phyloP scores from a whole-genome alignment of 1,140 invertebrate genomes.

The Lucilia cuprina region DNA sequence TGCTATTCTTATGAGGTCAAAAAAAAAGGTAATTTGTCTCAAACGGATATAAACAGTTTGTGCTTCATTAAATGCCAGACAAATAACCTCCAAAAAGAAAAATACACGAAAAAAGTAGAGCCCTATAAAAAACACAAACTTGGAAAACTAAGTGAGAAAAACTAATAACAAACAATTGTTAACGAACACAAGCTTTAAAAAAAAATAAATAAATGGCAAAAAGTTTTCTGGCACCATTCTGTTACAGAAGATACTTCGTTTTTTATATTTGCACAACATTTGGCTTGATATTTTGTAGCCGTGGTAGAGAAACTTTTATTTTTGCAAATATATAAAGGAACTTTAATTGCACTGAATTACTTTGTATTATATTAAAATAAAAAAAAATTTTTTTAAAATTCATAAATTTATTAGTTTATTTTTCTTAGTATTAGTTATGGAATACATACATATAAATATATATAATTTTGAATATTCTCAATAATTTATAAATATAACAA shows the following conservation, averaged over 20 bases:
- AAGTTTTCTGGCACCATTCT: constrained; percentile 9
- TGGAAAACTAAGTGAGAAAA: constrained; percentile 10
- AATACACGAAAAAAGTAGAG: neutral
- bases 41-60: constrained; percentile 17
- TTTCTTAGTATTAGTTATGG: too few species aligned
- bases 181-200: neutral
- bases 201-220: neutral
- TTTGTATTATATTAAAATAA: neutral
- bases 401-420: too few species aligned
- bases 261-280: too few species aligned
- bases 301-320: neutral
- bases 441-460: too few species aligned
- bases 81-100: constrained; percentile 11
- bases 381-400: too few species aligned
- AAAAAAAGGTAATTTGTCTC: constrained; percentile 7
- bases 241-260: neutral
- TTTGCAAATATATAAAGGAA: neutral
- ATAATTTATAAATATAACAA: too few species aligned
- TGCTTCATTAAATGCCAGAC: constrained; percentile 17
- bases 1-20: neutral
- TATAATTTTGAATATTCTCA: too few species aligned
- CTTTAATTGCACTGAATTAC: neutral
- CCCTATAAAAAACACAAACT: neutral
- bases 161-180: constrained; percentile 15
- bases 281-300: neutral